These are phyloP conservation scores for Oreotragus oreotragus DNA, from an alignment of 2,113 vertebrate genomes.

Conservation along the genomic window DNA sequence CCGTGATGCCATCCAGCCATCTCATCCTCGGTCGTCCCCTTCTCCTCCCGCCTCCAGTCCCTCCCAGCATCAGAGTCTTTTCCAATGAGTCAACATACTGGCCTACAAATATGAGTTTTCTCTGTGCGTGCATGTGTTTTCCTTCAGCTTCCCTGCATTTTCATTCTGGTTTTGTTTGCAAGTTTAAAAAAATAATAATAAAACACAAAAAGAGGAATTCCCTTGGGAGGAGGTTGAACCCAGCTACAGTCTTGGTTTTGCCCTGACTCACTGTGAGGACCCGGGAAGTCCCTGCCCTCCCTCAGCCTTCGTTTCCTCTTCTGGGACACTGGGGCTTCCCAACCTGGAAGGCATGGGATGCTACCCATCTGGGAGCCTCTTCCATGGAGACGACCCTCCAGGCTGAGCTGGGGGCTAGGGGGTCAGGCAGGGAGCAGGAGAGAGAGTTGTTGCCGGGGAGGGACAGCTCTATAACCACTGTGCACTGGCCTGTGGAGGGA, in stretches of 20 bases:
- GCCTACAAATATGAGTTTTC: background rate
- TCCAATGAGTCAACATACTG: background rate
- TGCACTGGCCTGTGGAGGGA: background rate
- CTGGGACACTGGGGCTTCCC: background rate
- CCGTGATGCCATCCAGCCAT: no score
- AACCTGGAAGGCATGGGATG: background rate
- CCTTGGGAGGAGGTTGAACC: background rate
- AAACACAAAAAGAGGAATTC: slow-evolving; percentile 47
- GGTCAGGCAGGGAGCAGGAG: background rate
- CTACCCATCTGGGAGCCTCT: background rate
- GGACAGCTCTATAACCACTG: background rate
- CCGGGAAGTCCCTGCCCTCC: slow-evolving; percentile 35
- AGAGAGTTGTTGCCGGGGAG: background rate
- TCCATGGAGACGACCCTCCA: background rate
- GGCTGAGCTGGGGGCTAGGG: background rate
- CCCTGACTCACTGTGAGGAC: slow-evolving; percentile 9
- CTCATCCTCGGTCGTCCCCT: no score
- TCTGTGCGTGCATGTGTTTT: background rate
- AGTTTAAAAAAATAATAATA: slow-evolving; percentile 10
- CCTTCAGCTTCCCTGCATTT: slow-evolving; percentile 28
- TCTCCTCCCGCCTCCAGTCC: no score
- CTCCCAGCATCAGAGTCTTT: no score
- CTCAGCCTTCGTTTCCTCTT: background rate
- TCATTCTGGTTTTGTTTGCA: slow-evolving; percentile 19
- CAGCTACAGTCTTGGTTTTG: background rate